These are phyloP conservation scores for Drosophila saltans DNA, from an alignment of 1,140 invertebrate genomes.

Conservation along the genomic window DNA sequence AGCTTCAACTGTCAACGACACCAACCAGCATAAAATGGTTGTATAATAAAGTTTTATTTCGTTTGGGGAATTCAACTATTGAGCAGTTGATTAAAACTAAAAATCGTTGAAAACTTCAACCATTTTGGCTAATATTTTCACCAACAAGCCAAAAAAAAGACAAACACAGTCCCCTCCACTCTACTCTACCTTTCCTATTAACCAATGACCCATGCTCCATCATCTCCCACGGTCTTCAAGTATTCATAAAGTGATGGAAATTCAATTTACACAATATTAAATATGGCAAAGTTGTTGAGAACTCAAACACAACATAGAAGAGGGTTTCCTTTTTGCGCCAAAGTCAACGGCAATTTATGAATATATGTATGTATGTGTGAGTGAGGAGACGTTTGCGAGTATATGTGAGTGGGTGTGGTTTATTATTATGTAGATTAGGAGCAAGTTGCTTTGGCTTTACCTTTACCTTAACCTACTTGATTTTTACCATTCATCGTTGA, in stretches of 20 bases:
- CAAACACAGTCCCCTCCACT: neutral
- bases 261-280: constrained; percentile 80
- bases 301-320: constrained; percentile 21
- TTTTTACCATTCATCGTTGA: constrained; percentile 34
- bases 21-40: constrained; percentile 3
- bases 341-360: constrained; percentile 54
- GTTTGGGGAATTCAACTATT: no score
- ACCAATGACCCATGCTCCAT: neutral
- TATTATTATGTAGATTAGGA: constrained; percentile 80
- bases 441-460: constrained; percentile 56
- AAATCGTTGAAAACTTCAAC: constrained; percentile 7
- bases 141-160: neutral
- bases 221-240: constrained; percentile 37
- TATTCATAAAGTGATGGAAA: constrained; percentile 82
- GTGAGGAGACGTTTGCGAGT: constrained; percentile 16
- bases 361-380: constrained; percentile 3
- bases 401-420: constrained; percentile 48
- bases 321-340: constrained; percentile 8
- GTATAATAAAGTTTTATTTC: constrained; percentile 46
- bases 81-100: constrained; percentile 41
- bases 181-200: neutral
- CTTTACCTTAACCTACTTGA: constrained; percentile 52
- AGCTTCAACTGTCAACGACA: constrained; percentile 8
- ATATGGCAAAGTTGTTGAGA: constrained; percentile 56
- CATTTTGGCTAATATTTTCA: constrained; percentile 9